phyloP scores from a whole-genome alignment of 2,113 vertebrate genomes.

The Myodes glareolus region DNA sequence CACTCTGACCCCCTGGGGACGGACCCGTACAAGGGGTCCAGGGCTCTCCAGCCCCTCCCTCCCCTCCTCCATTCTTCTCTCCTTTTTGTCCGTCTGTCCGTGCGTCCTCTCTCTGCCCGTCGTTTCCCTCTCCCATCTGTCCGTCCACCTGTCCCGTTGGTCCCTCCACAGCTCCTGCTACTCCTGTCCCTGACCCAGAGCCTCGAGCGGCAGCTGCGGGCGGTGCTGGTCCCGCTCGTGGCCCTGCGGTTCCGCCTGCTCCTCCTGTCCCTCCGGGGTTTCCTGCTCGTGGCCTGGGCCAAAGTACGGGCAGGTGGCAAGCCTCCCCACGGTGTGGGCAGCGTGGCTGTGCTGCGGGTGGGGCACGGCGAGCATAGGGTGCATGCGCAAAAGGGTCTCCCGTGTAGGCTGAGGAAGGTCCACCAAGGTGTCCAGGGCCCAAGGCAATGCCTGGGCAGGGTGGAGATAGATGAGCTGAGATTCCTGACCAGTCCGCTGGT shows the following conservation, averaged over 20 bases:
- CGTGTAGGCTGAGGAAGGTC: background rate
- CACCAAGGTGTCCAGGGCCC: background rate
- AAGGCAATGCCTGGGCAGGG: background rate
- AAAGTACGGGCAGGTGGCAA: conserved; percentile 85
- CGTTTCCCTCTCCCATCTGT: conserved; percentile 61
- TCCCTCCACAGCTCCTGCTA: conserved; percentile 87
- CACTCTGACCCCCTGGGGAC: background rate
- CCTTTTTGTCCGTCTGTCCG: conserved; percentile 62
- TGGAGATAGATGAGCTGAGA: background rate
- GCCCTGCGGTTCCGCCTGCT: conserved; percentile 89
- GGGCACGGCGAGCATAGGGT: background rate
- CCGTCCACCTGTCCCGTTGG: conserved; percentile 67
- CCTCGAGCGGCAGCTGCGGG: conserved; percentile 90
- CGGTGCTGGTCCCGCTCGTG: conserved; percentile 87
- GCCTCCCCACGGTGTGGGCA: background rate
- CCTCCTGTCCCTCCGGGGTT: conserved; percentile 84
- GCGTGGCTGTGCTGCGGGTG: background rate
- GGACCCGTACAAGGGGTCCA: background rate
- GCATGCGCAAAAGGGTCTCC: conserved; percentile 27
- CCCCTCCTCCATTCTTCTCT: conserved; percentile 70
- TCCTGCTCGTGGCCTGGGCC: conserved; percentile 82
- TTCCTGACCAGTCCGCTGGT: background rate
- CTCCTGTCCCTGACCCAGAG: conserved; percentile 92
- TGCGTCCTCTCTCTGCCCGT: conserved; percentile 70
- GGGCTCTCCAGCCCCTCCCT: conserved; percentile 54